phyloP scores from a whole-genome alignment of 2,888 invertebrate genomes.

The Catocala sponsa region DNA sequence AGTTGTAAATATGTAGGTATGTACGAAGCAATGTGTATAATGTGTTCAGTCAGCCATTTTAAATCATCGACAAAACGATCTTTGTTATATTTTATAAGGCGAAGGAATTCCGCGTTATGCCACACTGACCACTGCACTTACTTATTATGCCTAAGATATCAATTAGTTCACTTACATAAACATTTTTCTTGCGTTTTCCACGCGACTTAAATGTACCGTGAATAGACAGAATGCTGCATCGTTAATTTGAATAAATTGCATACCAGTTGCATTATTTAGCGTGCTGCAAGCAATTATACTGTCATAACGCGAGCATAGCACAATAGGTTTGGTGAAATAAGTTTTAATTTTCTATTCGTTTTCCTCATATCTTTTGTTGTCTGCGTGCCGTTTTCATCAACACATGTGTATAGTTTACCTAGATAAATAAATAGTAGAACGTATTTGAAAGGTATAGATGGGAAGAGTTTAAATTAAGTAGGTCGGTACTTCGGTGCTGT shows the following conservation, averaged over 20 bases:
- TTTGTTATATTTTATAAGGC: slow-evolving; percentile 15
- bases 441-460: too few species aligned
- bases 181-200: slow-evolving; percentile 39
- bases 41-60: slow-evolving; percentile 1
- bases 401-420: too few species aligned
- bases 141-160: slow-evolving; percentile 17
- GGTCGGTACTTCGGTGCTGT: too few species aligned
- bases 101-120: slow-evolving; percentile 35
- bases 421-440: too few species aligned
- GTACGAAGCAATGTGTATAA: too few species aligned
- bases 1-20: too few species aligned
- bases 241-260: slow-evolving; percentile 44
- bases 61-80: not conserved
- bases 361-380: slow-evolving; percentile 20
- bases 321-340: slow-evolving; percentile 8
- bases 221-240: slow-evolving; percentile 30
- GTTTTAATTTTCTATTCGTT: slow-evolving; percentile 13
- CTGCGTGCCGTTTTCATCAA: not conserved
- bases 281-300: slow-evolving; percentile 34
- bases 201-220: slow-evolving; percentile 38
- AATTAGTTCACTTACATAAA: too few species aligned
- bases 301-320: slow-evolving; percentile 16
- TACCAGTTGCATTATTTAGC: slow-evolving; percentile 42
- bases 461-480: too few species aligned
- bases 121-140: slow-evolving; percentile 3